Conservation (phyloP, 2,113 vertebrate genomes). For the Diglossa brunneiventris region DNA sequence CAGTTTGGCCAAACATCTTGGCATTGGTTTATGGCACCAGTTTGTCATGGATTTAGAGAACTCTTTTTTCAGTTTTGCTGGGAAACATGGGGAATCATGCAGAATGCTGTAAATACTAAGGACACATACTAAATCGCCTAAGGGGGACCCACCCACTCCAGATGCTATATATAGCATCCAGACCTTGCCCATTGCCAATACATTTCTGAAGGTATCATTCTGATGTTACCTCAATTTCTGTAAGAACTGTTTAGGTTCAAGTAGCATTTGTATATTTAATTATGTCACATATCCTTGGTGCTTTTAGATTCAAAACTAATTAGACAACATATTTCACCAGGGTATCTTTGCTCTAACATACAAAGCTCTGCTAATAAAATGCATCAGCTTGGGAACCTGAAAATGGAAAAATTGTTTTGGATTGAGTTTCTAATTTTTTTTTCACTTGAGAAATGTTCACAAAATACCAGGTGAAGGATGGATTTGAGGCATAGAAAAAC, state of each 20-base stretch:
- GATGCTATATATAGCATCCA: background rate
- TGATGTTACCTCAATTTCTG: background rate
- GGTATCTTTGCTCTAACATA: background rate
- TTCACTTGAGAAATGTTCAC: conserved; percentile 16
- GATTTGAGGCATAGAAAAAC: background rate
- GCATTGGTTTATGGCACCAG: background rate
- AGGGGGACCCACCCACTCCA: background rate
- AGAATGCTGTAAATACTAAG: background rate
- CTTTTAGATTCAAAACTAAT: conserved; percentile 44
- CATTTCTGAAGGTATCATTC: background rate
- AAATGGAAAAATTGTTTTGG: background rate
- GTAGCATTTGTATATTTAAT: conserved; percentile 36
- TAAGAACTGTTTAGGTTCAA: conserved; percentile 17
- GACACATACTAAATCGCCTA: background rate
- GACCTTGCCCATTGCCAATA: background rate
- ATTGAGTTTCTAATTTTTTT: background rate
- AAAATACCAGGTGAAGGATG: background rate
- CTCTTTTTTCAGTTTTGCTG: background rate
- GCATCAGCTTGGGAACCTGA: background rate
- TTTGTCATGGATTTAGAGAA: background rate
- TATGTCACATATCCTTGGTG: conserved; percentile 30
- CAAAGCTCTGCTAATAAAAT: conserved; percentile 10
- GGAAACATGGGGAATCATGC: background rate
- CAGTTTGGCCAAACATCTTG: background rate
- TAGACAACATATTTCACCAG: conserved; percentile 49